Evolutionary conservation across 2,113 vertebrate genomes (phyloP).

Genomic region (Podarcis cretensis): DNA sequence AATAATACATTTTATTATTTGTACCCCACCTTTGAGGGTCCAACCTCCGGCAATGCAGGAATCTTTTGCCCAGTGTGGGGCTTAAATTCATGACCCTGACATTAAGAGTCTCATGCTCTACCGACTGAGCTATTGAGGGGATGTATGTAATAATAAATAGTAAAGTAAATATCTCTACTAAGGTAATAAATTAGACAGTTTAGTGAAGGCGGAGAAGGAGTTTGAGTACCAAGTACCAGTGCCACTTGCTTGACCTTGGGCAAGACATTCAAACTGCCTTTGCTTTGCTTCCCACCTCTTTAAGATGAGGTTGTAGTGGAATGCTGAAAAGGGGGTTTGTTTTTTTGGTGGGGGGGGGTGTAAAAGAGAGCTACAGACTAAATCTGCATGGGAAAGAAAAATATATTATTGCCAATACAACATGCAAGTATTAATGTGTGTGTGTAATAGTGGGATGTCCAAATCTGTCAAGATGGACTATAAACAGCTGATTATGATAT

Average conservation of each 20-base stretch:
- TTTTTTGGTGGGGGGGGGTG: neutral
- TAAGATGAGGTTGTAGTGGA: neutral
- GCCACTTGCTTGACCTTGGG: conserved; percentile 8
- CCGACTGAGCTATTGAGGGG: no score
- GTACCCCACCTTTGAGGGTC: no score
- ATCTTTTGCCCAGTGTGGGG: no score
- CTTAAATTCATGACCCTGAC: no score
- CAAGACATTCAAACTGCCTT: neutral
- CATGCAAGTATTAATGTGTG: neutral
- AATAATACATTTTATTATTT: no score
- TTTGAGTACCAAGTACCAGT: neutral
- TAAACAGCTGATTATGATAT: neutral
- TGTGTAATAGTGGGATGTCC: neutral
- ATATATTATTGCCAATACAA: neutral
- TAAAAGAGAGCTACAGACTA: neutral
- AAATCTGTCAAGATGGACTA: neutral
- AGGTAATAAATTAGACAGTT: neutral
- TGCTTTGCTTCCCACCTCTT: neutral
- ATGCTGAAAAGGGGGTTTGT: neutral
- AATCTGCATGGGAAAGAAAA: neutral
- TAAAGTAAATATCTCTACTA: neutral
- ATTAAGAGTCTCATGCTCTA: no score
- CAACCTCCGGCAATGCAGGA: no score
- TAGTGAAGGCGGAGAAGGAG: neutral
- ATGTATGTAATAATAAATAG: no score